These are phyloP conservation scores for Acromyrmex echinatior DNA, from an alignment of 1,140 invertebrate species.

Conservation along the genomic window DNA sequence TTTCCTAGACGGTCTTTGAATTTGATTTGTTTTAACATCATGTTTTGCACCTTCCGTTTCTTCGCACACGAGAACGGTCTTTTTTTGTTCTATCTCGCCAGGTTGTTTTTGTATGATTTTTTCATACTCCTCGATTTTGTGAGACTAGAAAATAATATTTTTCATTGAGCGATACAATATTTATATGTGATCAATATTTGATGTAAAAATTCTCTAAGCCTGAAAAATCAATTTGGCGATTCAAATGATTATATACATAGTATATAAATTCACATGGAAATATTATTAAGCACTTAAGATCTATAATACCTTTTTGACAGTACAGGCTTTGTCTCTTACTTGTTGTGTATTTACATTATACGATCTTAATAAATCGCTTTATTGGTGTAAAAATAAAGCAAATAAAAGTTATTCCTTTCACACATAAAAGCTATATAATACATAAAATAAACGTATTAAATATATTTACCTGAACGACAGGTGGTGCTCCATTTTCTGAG, in stretches of 20 bases:
- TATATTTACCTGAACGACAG: constrained; percentile 82
- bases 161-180: neutral
- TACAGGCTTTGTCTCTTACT: too few relatives aligned
- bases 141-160: constrained; percentile 76
- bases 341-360: too few relatives aligned
- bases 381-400: neutral
- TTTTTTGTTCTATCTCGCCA: constrained; percentile 83
- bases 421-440: neutral
- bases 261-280: too few relatives aligned
- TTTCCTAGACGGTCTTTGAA: constrained; percentile 87
- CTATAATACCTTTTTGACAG: too few relatives aligned
- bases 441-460: constrained; percentile 4
- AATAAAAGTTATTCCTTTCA: neutral
- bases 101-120: constrained; percentile 84
- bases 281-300: too few relatives aligned
- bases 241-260: too few relatives aligned
- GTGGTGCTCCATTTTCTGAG: constrained; percentile 84
- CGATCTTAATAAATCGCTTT: too few relatives aligned
- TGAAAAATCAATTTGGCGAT: too few relatives aligned
- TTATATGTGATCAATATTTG: constrained; percentile 15
- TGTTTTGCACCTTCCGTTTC: constrained; percentile 80
- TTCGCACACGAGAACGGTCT: constrained; percentile 84
- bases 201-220: neutral
- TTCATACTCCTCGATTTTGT: constrained; percentile 87
- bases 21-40: constrained; percentile 69